Conservation (phyloP, 2,888 invertebrate genomes). For the Cephus sareptanus region DNA sequence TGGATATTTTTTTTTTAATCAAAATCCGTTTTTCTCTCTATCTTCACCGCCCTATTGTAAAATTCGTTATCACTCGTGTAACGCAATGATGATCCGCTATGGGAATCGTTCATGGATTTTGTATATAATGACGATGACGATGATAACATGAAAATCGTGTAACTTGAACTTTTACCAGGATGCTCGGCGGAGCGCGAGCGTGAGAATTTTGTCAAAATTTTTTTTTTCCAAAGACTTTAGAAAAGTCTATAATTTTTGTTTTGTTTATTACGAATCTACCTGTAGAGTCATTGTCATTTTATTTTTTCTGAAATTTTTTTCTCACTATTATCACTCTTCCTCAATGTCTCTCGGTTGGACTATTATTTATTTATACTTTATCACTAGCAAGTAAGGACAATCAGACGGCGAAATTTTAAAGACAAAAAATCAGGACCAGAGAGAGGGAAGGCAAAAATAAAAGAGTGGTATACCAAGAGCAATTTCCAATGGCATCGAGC, state of each 20-base stretch:
- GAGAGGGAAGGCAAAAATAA: not conserved
- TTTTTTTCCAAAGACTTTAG: not conserved
- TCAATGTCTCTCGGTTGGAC: constrained; percentile 21
- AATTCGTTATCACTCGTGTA: not conserved
- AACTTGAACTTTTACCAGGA: not conserved
- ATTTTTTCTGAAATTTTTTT: not conserved
- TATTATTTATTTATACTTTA: constrained; percentile 42
- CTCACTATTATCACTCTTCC: not conserved
- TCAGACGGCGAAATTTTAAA: not conserved
- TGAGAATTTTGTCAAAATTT: not conserved
- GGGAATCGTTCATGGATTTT: not conserved
- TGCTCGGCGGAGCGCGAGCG: not conserved
- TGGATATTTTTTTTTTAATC: not conserved
- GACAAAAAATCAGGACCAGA: not conserved
- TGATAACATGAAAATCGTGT: not conserved
- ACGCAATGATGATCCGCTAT: not conserved
- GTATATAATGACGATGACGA: not conserved
- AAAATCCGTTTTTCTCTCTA: not conserved
- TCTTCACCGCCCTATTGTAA: not conserved
- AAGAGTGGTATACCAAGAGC: not conserved
- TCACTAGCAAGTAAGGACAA: constrained; percentile 28
- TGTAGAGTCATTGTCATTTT: not conserved
- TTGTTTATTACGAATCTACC: not conserved
- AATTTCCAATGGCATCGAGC: not conserved
- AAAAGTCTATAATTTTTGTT: not conserved